Percentiles rank a stretch among this genome's conserved stretches.
Evolutionary conservation across 2,888 invertebrate species (phyloP).

Genomic region (Reticulitermes lucifugus): DNA sequence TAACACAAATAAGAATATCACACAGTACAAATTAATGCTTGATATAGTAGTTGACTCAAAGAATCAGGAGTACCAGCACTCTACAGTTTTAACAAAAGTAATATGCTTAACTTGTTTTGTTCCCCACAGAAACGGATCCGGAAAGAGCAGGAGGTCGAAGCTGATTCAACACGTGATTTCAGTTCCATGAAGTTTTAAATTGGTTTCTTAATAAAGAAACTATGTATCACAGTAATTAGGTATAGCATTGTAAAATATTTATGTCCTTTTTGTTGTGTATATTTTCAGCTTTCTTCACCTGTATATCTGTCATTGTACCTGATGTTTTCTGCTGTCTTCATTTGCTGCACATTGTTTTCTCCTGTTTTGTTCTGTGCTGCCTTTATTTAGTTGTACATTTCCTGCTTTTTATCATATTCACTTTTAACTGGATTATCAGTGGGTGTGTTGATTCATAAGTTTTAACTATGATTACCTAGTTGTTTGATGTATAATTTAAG

Average conservation of each 20-base stretch:
- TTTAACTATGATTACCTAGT: too few relatives aligned
- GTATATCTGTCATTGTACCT: slow-evolving; percentile 31
- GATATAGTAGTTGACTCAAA: too few relatives aligned
- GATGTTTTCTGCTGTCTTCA: slow-evolving; percentile 32
- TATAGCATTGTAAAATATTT: slow-evolving; percentile 25
- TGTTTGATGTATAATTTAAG: too few relatives aligned
- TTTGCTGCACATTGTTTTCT: slow-evolving; percentile 8
- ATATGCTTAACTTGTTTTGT: slow-evolving; percentile 29
- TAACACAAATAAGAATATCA: too few relatives aligned
- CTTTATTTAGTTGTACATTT: slow-evolving; percentile 23
- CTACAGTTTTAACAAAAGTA: background rate
- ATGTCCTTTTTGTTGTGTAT: slow-evolving; percentile 7
- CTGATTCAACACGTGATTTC: slow-evolving; percentile 4
- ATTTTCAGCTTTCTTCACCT: slow-evolving; percentile 39
- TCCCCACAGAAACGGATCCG: slow-evolving; percentile 37
- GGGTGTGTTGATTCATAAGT: too few relatives aligned
- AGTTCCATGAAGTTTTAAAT: slow-evolving; percentile 34
- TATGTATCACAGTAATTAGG: slow-evolving; percentile 30
- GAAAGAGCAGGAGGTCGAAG: slow-evolving; percentile 28
- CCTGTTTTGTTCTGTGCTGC: slow-evolving; percentile 10
- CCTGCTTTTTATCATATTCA: slow-evolving; percentile 1
- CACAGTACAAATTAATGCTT: too few relatives aligned
- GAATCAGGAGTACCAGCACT: too few relatives aligned
- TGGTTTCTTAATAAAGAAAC: slow-evolving; percentile 46
- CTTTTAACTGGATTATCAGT: background rate